Percentiles rank a stretch among this genome's conserved stretches.
Evolutionary conservation across 2,888 invertebrate genomes (phyloP).

Genomic region (Dolomedes plantarius): DNA sequence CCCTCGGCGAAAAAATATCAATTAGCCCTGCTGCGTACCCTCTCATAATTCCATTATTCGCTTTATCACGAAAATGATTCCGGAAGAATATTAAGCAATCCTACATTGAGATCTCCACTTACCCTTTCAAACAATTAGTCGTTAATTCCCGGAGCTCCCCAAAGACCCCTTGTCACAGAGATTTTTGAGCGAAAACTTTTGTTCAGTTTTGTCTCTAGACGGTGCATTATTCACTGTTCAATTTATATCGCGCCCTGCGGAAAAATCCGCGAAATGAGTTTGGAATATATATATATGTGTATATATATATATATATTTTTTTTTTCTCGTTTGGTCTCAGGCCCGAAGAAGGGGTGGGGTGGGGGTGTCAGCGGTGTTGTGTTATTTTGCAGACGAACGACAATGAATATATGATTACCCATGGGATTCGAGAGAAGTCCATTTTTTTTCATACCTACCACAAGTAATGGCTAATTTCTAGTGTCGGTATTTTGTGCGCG

Average conservation of each 20-base stretch:
- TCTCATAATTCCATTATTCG: not conserved
- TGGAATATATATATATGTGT: too few relatives aligned
- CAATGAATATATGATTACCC: not conserved
- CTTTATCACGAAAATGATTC: not conserved
- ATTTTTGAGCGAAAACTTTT: conserved; percentile 9
- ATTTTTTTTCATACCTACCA: not conserved
- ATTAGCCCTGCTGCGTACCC: not conserved
- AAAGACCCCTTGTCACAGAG: not conserved
- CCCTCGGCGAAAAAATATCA: not conserved
- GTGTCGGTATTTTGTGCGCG: not conserved
- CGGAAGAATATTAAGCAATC: not conserved
- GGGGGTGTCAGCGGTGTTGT: not conserved
- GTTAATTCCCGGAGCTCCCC: not conserved
- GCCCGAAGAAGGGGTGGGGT: too few relatives aligned
- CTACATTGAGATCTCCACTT: not conserved
- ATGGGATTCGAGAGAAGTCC: not conserved
- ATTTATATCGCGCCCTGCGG: not conserved
- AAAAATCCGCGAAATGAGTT: not conserved
- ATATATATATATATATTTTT: not conserved
- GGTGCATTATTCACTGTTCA: not conserved
- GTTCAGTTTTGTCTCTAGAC: not conserved
- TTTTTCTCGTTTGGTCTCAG: too few relatives aligned
- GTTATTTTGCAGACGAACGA: not conserved
- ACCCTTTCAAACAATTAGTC: not conserved
- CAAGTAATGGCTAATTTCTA: not conserved